These are phyloP conservation scores for Caenorhabditis brenneri DNA, from an alignment of 1,140 invertebrate genomes.

Conservation along the genomic window DNA sequence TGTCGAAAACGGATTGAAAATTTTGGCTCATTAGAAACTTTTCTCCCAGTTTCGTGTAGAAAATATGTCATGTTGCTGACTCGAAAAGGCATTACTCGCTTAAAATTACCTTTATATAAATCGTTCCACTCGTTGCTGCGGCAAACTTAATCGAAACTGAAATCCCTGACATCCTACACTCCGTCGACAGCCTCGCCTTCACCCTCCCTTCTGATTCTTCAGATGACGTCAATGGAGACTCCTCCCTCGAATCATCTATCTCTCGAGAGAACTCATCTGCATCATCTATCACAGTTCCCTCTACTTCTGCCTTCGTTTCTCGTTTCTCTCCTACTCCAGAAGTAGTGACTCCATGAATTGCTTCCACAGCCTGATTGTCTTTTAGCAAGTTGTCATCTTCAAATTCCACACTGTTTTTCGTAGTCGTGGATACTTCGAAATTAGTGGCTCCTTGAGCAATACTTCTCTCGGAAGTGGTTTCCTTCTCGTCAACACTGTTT, in stretches of 20 bases:
- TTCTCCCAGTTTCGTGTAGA: too few species aligned
- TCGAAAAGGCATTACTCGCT: too few species aligned
- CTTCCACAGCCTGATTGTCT: conserved; percentile 38
- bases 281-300: conserved; percentile 48
- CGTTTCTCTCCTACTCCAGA: not conserved
- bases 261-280: conserved; percentile 22
- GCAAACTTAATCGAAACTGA: conserved; percentile 56
- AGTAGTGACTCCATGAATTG: conserved; percentile 29
- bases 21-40: too few species aligned
- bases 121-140: conserved; percentile 31
- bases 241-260: conserved; percentile 22
- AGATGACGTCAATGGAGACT: conserved; percentile 20
- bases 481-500: conserved; percentile 23
- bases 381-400: conserved; percentile 8
- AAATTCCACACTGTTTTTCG: not conserved
- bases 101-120: conserved; percentile 51
- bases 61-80: too few species aligned
- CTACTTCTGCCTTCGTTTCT: conserved; percentile 33
- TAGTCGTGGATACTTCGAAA: conserved; percentile 7
- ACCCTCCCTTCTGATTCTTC: conserved; percentile 21
- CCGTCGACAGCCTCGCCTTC: conserved; percentile 61
- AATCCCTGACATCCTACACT: conserved; percentile 65
- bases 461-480: conserved; percentile 24
- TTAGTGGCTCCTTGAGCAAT: conserved; percentile 11
- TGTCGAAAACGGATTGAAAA: too few species aligned